Evolutionary conservation across 2,797 vertebrate genomes (phyloP).

Genomic region (Danio jaintianensis): DNA sequence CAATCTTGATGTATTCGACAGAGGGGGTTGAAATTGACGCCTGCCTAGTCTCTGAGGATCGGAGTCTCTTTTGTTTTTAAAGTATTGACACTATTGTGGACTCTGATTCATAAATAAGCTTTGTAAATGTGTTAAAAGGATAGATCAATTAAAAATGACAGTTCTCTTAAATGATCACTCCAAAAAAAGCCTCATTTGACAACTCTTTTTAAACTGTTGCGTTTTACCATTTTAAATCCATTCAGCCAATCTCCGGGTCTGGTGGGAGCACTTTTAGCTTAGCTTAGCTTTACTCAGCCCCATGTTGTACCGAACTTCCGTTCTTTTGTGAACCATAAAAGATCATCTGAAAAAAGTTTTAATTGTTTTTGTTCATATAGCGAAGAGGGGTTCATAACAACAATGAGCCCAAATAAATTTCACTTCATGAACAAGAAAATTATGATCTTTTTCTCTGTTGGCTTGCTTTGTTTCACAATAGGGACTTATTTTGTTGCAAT

Average conservation of each 20-base stretch:
- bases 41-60: neutral
- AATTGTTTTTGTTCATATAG: neutral
- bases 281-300: neutral
- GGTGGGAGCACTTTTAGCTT: no score
- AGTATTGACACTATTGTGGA: neutral
- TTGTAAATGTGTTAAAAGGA: no score
- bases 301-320: neutral
- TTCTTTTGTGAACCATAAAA: neutral
- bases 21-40: neutral
- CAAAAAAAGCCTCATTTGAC: no score
- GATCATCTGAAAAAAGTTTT: neutral
- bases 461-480: no score
- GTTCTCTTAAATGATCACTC: no score
- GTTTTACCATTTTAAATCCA: no score
- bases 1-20: neutral
- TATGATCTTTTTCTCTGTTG: no score
- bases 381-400: neutral
- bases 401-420: neutral
- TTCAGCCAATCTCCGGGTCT: no score
- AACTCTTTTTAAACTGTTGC: no score
- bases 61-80: neutral
- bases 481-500: no score
- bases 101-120: neutral
- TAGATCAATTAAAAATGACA: no score
- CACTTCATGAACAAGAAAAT: neutral